A percentile compares a stretch with the other conserved stretches of the same genome.
Conservation (phyloP, 2,113 vertebrate species). For the Podarcis muralis region DNA sequence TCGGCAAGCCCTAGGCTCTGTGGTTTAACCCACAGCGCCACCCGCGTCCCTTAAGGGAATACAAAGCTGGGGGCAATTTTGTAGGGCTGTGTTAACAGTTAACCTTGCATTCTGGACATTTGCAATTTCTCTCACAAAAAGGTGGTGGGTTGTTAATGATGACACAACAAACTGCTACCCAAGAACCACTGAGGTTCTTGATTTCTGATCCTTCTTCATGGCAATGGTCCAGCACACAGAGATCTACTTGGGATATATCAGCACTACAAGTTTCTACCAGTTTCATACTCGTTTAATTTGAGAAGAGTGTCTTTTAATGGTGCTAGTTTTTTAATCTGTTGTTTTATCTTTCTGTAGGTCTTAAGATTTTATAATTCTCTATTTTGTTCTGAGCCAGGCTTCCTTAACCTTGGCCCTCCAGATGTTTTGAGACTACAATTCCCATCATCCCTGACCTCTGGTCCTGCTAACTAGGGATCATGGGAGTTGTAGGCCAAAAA, state of each 20-base stretch:
- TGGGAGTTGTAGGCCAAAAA: too few species aligned
- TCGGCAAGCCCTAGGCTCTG: too few species aligned
- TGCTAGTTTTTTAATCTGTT: not conserved
- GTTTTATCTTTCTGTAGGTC: not conserved
- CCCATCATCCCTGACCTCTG: too few species aligned
- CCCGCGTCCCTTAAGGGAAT: too few species aligned
- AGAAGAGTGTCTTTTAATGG: not conserved
- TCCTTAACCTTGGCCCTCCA: too few species aligned
- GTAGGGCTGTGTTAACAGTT: not conserved
- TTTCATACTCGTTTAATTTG: not conserved
- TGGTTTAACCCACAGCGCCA: too few species aligned
- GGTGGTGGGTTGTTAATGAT: not conserved
- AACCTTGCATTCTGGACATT: not conserved
- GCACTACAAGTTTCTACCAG: not conserved
- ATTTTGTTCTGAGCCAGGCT: too few species aligned
- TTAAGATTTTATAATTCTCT: too few species aligned
- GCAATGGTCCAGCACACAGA: not conserved
- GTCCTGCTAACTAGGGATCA: too few species aligned
- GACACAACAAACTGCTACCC: not conserved
- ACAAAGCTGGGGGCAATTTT: not conserved
- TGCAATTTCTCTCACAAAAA: not conserved
- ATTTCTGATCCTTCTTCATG: not conserved
- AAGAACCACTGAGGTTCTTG: not conserved
- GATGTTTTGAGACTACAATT: too few species aligned
- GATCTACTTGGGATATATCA: not conserved